Evolutionary conservation across 2,888 invertebrate genomes (phyloP).

Genomic region (Platycnemis pennipes): DNA sequence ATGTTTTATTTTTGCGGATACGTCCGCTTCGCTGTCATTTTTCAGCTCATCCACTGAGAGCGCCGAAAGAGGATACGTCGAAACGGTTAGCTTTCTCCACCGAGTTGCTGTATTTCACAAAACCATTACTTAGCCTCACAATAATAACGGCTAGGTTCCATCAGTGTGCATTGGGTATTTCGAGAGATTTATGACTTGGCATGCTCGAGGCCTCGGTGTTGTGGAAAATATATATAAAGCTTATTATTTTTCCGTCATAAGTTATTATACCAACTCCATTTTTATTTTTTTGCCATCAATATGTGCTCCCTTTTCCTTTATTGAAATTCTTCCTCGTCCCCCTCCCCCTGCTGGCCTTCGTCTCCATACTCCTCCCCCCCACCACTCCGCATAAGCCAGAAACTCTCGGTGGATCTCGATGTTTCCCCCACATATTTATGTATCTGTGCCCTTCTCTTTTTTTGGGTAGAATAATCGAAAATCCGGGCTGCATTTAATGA

Average conservation of each 20-base stretch:
- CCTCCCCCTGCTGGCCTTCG: no score
- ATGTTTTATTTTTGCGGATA: no score
- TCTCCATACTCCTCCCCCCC: not conserved
- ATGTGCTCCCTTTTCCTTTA: not conserved
- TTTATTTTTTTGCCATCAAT: constrained; percentile 41
- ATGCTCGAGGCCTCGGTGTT: not conserved
- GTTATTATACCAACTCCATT: not conserved
- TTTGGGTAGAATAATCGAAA: not conserved
- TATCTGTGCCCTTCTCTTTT: not conserved
- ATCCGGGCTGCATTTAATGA: constrained; percentile 48
- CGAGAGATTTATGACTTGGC: not conserved
- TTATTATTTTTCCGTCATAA: not conserved
- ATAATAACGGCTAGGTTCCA: not conserved
- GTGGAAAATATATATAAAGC: not conserved
- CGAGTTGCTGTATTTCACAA: not conserved
- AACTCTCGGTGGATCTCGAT: not conserved
- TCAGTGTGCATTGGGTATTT: not conserved
- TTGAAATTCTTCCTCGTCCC: constrained; percentile 40
- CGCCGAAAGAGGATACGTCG: no score
- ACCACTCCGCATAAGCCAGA: not conserved
- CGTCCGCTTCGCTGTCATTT: no score
- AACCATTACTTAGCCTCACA: not conserved
- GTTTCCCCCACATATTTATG: not conserved
- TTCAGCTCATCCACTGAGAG: no score
- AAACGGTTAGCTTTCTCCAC: not conserved